Evolutionary conservation across 2,797 vertebrate genomes (phyloP), one percentile per base, ranked within the genome.

Genomic region (Falco peregrinus): DNA sequence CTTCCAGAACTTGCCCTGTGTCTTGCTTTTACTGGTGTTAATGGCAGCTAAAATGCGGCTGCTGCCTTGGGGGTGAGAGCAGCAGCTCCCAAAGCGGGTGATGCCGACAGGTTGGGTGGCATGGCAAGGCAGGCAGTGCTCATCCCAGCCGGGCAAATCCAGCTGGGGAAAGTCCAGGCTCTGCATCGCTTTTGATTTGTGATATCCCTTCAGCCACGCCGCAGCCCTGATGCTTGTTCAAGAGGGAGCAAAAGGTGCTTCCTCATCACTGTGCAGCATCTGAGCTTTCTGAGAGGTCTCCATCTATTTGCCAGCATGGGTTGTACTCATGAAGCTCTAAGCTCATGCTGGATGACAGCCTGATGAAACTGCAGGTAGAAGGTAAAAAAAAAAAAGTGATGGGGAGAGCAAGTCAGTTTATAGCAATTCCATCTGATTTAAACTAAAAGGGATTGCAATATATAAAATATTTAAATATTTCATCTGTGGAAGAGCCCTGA

Each of bases 391-490:
- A 22, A 11, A 53, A 64, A 18, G 6, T 13, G 3, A 3, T 43
- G 50, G 54, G 41, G 59, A 73, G 68, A 84, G 37, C 51, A 89
- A 76, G 43, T 64, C 61, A 84, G 87, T 87, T 93, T 84, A 33
- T 68, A 43, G 22, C 0, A 7, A 31, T 77, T 74, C 26, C 35
- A 71, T 39, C 39, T 73, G 71, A 61, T 65, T 95, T 78, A 33
- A 88, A 82, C 69, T 53, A 70, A 92, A 94, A 94, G 39, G 43
- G 73, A 73, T 48, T 54, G 41, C 53, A 77, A 78, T 88, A 22
- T 61, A 71, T 51, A 94, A 89, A 47, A 17, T 50, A 45, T 48
- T 91, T 85, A 78, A 96, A 90, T 69, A 86, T 78, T 90, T 91
- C 3, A 68, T 83, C 69, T 60, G 24, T 67, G 50, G 71, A 83